These are phyloP conservation scores for Chloroceryle aenea DNA, from an alignment of 2,113 vertebrate genomes.

Conservation along the genomic window DNA sequence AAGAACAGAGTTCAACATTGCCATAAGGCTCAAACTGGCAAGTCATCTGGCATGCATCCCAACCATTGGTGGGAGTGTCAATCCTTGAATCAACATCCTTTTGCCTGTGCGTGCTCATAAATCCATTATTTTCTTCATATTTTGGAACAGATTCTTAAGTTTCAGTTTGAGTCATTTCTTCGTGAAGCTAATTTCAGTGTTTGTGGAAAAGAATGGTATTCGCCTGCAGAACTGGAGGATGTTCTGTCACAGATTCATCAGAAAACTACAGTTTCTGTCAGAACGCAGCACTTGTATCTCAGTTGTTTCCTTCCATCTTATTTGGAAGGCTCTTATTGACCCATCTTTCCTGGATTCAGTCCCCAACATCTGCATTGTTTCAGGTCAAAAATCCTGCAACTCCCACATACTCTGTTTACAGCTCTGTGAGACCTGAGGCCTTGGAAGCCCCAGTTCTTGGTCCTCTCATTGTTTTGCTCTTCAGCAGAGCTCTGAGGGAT, in stretches of 20 bases:
- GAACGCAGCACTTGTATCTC: neutral
- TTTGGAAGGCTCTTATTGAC: neutral
- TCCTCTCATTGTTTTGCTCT: neutral
- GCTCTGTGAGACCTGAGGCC: neutral
- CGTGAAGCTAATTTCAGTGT: neutral
- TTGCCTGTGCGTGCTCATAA: neutral
- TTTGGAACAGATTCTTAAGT: neutral
- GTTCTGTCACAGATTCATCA: neutral
- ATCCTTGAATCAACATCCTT: neutral
- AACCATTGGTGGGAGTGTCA: neutral
- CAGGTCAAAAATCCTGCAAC: neutral
- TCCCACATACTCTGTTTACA: neutral
- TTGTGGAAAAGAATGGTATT: neutral
- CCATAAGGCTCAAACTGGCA: neutral
- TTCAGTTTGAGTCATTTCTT: neutral
- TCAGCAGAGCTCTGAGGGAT: neutral
- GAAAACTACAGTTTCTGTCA: neutral
- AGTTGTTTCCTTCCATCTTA: neutral
- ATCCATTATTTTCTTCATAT: neutral
- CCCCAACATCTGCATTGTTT: neutral
- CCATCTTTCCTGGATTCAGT: neutral
- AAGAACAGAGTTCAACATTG: neutral
- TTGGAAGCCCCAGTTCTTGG: neutral
- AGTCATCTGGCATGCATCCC: rapidly evolving
- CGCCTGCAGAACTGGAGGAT: neutral